These are phyloP conservation scores for Exaiptasia diaphana DNA, from an alignment of 64 coral and sea anemone genomes.

Conservation along the genomic window DNA sequence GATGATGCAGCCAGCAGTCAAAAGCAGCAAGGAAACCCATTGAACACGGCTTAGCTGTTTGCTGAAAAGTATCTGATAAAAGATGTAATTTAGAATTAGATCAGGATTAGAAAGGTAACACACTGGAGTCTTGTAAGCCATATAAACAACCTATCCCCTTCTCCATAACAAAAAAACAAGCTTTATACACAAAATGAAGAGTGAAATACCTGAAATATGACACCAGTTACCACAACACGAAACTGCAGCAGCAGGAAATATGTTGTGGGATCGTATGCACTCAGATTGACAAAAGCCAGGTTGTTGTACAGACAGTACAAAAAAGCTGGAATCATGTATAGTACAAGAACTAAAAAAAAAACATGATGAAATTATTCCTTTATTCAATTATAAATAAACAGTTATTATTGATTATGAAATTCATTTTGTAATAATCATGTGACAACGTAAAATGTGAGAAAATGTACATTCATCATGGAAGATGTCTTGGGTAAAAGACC, in stretches of 20 bases:
- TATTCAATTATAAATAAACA: too few relatives aligned
- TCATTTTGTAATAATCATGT: too few relatives aligned
- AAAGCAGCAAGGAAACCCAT: conserved; percentile 84
- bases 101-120: too few relatives aligned
- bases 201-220: conserved; percentile 99
- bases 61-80: conserved; percentile 70
- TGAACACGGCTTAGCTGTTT: conserved; percentile 75
- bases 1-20: conserved; percentile 84
- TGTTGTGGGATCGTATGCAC: conserved; percentile 87
- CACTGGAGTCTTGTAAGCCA: too few relatives aligned
- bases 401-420: too few relatives aligned
- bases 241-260: conserved; percentile 96
- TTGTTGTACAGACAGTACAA: conserved; percentile 98
- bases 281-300: conserved; percentile 91
- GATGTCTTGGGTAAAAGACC: too few relatives aligned
- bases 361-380: background rate
- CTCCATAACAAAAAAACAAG: too few relatives aligned
- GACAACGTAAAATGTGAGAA: too few relatives aligned
- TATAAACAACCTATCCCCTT: too few relatives aligned
- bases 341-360: conserved; percentile 60
- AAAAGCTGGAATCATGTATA: conserved; percentile 87
- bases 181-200: too few relatives aligned
- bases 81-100: too few relatives aligned
- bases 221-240: conserved; percentile 86
- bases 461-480: too few relatives aligned